phyloP scores from a whole-genome alignment of 2,888 invertebrate genomes.

The Euclidia mi region DNA sequence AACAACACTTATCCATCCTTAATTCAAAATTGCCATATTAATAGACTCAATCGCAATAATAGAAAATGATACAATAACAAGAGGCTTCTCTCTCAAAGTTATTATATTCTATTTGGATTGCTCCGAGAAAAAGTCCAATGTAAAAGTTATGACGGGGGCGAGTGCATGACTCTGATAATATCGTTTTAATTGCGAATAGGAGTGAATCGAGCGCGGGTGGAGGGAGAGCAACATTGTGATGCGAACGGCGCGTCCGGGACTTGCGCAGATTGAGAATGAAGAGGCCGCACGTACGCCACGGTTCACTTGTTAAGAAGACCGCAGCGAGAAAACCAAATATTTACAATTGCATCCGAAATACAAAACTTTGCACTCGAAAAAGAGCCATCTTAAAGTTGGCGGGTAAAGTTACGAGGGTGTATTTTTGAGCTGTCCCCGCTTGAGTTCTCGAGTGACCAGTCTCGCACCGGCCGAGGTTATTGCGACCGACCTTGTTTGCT shows the following conservation, averaged over 20 bases:
- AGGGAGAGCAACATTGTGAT: slow-evolving; percentile 70
- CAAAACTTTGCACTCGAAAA: slow-evolving; percentile 80
- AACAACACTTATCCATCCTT: slow-evolving; percentile 15
- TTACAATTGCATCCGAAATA: slow-evolving; percentile 82
- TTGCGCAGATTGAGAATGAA: slow-evolving; percentile 73
- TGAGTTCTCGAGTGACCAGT: slow-evolving; percentile 78
- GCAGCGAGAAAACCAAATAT: slow-evolving; percentile 81
- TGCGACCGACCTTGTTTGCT: slow-evolving; percentile 80
- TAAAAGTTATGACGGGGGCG: slow-evolving; percentile 66
- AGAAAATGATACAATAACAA: slow-evolving; percentile 39
- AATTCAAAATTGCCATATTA: slow-evolving; percentile 1
- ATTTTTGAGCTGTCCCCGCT: slow-evolving; percentile 73
- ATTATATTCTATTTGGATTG: slow-evolving; percentile 49
- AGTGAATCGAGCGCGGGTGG: slow-evolving; percentile 60
- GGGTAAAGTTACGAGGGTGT: slow-evolving; percentile 65
- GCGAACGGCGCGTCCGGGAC: slow-evolving; percentile 59
- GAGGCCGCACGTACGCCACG: slow-evolving; percentile 75
- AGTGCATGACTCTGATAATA: slow-evolving; percentile 79
- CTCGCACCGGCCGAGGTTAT: slow-evolving; percentile 70
- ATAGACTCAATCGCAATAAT: slow-evolving; percentile 13
- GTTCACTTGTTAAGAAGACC: slow-evolving; percentile 81
- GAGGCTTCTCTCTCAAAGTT: slow-evolving; percentile 38
- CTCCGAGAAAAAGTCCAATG: slow-evolving; percentile 57
- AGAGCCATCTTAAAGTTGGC: slow-evolving; percentile 77
- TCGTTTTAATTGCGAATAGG: slow-evolving; percentile 82